A percentile compares a stretch with the other conserved stretches of the same genome.
These are phyloP conservation scores for Charaxes varanes DNA, from an alignment of 1,140 invertebrate genomes.

Conservation along the genomic window DNA sequence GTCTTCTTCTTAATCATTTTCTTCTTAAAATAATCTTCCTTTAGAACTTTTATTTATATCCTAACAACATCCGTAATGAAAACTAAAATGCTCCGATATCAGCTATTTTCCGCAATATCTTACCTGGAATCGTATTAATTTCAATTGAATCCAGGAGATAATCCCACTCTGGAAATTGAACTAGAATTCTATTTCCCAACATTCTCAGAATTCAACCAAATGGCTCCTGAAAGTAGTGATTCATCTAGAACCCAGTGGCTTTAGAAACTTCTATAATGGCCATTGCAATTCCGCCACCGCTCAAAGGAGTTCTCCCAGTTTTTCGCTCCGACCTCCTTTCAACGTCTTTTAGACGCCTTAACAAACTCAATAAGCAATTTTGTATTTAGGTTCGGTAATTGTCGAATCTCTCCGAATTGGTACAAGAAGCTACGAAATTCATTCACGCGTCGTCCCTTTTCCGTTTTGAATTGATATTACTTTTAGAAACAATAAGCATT, in stretches of 20 bases:
- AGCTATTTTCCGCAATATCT: too few relatives aligned
- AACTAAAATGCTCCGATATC: too few relatives aligned
- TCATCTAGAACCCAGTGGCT: constrained; percentile 25
- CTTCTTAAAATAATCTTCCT: too few relatives aligned
- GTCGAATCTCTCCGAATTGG: constrained; percentile 8
- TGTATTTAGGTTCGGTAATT: constrained; percentile 21
- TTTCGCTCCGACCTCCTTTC: constrained; percentile 12
- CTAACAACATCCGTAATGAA: too few relatives aligned
- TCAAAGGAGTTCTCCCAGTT: constrained; percentile 20
- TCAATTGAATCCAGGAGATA: background rate
- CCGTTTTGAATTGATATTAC: too few relatives aligned
- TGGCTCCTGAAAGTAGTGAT: constrained; percentile 23
- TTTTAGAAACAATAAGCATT: too few relatives aligned
- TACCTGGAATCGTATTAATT: too few relatives aligned
- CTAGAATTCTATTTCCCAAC: constrained; percentile 12
- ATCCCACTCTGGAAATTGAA: constrained; percentile 5
- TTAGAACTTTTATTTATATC: too few relatives aligned
- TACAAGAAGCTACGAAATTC: constrained; percentile 10
- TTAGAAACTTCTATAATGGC: constrained; percentile 25
- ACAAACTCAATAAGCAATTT: constrained; percentile 25
- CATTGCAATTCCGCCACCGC: constrained; percentile 19
- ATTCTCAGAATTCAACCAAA: constrained; percentile 13
- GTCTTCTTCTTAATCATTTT: too few relatives aligned
- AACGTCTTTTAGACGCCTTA: constrained; percentile 8
- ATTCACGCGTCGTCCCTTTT: constrained; percentile 17